Evolutionary conservation across 2,113 vertebrate genomes (phyloP).

Genomic region (Passer montanus): DNA sequence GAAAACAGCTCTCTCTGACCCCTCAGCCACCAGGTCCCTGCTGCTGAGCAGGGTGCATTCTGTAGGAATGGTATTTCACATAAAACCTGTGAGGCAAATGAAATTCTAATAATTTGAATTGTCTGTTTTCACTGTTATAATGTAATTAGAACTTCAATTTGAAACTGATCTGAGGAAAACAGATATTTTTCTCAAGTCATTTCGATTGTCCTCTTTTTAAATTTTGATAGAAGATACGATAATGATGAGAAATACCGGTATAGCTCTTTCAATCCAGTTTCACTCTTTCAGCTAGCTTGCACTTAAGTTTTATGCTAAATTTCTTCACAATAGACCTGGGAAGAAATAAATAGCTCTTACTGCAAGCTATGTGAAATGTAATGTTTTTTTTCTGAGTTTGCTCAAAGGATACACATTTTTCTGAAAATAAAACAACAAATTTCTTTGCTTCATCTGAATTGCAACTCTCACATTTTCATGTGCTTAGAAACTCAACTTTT

Average conservation of each 20-base stretch:
- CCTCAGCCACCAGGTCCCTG: background rate
- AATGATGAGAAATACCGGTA: background rate
- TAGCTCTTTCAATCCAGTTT: background rate
- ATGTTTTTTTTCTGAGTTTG: background rate
- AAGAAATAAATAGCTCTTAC: background rate
- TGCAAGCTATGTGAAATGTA: background rate
- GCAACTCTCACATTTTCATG: background rate
- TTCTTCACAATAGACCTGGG: background rate
- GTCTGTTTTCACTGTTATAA: background rate
- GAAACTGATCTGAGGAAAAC: background rate
- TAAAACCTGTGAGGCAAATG: background rate
- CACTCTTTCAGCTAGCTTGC: background rate
- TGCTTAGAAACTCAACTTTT: background rate
- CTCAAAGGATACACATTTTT: background rate
- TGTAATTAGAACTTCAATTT: background rate
- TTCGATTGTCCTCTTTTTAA: background rate
- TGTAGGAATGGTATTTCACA: background rate
- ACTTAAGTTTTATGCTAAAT: background rate
- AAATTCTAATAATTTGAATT: background rate
- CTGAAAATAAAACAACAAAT: background rate
- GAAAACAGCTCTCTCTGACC: background rate
- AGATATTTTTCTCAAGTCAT: background rate
- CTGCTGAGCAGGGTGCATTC: fast-evolving
- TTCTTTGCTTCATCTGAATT: background rate
- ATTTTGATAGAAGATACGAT: background rate